Conservation (phyloP, 2,797 vertebrate genomes). For the Atherinosoma microstoma region DNA sequence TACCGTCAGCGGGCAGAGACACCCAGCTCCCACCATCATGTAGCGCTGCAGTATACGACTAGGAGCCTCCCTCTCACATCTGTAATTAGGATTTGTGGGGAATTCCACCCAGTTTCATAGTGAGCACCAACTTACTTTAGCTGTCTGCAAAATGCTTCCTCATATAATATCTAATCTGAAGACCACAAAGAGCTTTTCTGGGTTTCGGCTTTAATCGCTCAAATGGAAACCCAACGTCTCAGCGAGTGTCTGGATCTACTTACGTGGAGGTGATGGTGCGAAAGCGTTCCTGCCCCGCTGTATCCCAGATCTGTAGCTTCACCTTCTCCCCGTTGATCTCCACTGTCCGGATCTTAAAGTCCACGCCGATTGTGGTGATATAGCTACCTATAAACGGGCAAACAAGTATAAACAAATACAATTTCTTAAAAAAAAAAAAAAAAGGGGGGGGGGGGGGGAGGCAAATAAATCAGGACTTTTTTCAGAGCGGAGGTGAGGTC, state of each 20-base stretch:
- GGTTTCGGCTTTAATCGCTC: conserved; percentile 32
- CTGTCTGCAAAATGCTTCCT: conserved; percentile 44
- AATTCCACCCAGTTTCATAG: conserved; percentile 64
- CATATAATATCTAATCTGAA: conserved; percentile 34
- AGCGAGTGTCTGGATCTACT: conserved; percentile 65
- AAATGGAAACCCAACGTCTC: conserved; percentile 1
- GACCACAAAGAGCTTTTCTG: conserved; percentile 28
- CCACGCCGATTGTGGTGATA: conserved; percentile 98
- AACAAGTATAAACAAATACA: neutral
- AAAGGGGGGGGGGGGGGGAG: no score
- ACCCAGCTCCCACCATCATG: conserved; percentile 20
- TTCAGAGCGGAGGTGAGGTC: neutral
- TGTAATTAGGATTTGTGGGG: conserved; percentile 70
- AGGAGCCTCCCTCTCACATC: conserved; percentile 63
- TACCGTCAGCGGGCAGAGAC: conserved; percentile 13
- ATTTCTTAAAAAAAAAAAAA: neutral
- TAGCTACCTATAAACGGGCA: conserved; percentile 90
- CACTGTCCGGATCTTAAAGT: conserved; percentile 99
- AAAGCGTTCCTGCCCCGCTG: conserved; percentile 97
- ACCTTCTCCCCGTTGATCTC: conserved; percentile 99
- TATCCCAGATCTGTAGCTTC: conserved; percentile 99
- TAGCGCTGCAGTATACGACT: conserved; percentile 22
- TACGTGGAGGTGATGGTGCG: conserved; percentile 99
- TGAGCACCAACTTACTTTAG: conserved; percentile 33
- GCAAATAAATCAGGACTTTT: neutral